phyloP scores from a whole-genome alignment of 35 echinoderm and acorn worm genomes.

The Ptychodera flava region DNA sequence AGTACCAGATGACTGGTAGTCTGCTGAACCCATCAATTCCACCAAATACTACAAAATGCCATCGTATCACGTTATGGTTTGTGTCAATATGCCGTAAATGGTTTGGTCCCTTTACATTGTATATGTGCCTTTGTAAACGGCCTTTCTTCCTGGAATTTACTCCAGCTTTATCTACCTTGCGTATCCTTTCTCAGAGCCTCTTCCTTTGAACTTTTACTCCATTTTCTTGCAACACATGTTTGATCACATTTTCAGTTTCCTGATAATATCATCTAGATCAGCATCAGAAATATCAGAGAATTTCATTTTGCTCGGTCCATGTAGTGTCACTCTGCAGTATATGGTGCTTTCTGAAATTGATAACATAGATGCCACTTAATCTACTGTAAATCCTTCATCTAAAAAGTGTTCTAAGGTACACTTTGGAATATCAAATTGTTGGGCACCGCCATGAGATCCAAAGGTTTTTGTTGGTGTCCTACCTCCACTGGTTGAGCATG shows the following conservation, averaged over 20 bases:
- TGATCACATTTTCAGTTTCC: neutral
- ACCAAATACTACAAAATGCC: slow-evolving; percentile 49
- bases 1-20: slow-evolving; percentile 7
- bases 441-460: neutral
- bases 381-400: neutral
- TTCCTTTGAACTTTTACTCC: neutral
- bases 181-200: neutral
- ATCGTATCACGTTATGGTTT: slow-evolving; percentile 44
- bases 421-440: neutral
- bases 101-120: neutral
- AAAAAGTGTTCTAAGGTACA: neutral
- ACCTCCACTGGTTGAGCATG: neutral
- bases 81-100: slow-evolving; percentile 44
- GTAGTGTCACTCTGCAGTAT: neutral
- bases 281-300: neutral
- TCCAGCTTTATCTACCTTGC: neutral
- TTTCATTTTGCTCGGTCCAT: slow-evolving; percentile 4
- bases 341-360: neutral
- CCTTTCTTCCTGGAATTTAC: neutral
- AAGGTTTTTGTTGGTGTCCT: neutral
- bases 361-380: neutral
- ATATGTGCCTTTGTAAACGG: neutral
- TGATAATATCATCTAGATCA: neutral
- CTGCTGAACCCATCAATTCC: slow-evolving; percentile 62
- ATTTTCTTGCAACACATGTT: neutral